Evolutionary conservation across 2,797 vertebrate species (phyloP), one percentile per base, ranked within the genome.

Genomic region (Discoglossus pictus): DNA sequence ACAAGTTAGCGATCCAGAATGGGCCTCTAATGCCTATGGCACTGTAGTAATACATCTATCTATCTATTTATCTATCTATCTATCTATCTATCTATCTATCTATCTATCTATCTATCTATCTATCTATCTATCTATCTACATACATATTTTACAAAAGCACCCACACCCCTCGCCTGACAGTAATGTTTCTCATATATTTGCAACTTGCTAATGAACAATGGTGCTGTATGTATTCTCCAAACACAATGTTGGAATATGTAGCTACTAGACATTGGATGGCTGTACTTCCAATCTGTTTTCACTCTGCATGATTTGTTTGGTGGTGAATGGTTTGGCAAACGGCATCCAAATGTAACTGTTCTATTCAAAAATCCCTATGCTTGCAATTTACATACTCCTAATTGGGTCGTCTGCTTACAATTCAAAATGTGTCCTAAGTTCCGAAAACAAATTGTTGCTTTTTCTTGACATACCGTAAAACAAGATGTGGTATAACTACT

Each of bases 271-370:
- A 46, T 38, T 58, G 52, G 60, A 51, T 58, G 38, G 13, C 17
- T 23, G 43, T 35, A 51, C 20, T 17, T 12, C 52, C 62, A 56
- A 63, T 64, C 60, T 71, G 68, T 64, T 71, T 71, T 71, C 68
- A 71, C 60, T 71, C 60, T 71, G 24, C 62, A 42, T 71, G 68
- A 71, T 71, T 71, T 71, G 60, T 71, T 63, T 71, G 61, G 68
- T 71, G 68, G 60, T 63, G 44, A 58, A 51, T 51, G 60, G 53
- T 54, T 71, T 71, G 68, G 68, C 60, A 71, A 44, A 71, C 51
- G 35, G 38, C 17, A 40, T 55, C 13, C 25, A 9, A 55, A 53
- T 56, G 50, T 56, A 31, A 58, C 44, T 48, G 36, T 34, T 56
- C 35, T 27, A 6, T 17, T 39, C 39, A 70, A 56, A 69, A 44